Evolutionary conservation across 1,140 invertebrate species (phyloP), one percentile per base, ranked within the genome.

Genomic region (Aricia agestis): DNA sequence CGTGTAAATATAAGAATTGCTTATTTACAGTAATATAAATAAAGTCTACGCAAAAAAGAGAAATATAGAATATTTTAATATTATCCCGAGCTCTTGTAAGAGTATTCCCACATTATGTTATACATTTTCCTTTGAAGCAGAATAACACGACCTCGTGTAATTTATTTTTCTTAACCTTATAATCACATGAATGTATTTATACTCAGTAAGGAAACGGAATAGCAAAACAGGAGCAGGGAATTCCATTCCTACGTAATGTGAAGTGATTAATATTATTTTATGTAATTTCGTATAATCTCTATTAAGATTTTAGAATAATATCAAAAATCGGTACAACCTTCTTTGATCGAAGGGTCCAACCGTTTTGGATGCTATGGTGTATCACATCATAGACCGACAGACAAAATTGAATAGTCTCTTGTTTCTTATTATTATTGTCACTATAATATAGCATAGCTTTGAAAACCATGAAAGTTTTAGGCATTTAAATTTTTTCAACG

Each of bases 131-230:
- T 63, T 63, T 63, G 59, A 63, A 63, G 59, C 18, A 63, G 59
- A 63, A 63, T 63, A 63, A 63, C 19, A 63, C 18, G 18, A 63
- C 19, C 18, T 63, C 59, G 59, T 63, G 19, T 63, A 63, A 63
- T 63, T 63, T 63, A 63, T 63, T 63, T 63, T 19, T 63, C 59
- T 63, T 63, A 63, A 63, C 59, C 17, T 63, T 63, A 19, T 63
- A 63, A 63, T 63, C 59, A 63, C 19, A 63, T 17, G 59, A 63
- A 63, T 25, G 19, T 63, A 63, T 52, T 52, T 52, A 52, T 52
- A 52, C 13, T 52, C 45, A 52, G 45, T 1, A 52, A 52, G 45
- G 45, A 52, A 52, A 52, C 45, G 45, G 45, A 52, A 52, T 52
- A 52, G 9, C 45, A 52, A 52, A 52, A 52, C 10, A 52, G 45